phyloP scores from a whole-genome alignment of 2,797 vertebrate genomes.

The Danio choprae region DNA sequence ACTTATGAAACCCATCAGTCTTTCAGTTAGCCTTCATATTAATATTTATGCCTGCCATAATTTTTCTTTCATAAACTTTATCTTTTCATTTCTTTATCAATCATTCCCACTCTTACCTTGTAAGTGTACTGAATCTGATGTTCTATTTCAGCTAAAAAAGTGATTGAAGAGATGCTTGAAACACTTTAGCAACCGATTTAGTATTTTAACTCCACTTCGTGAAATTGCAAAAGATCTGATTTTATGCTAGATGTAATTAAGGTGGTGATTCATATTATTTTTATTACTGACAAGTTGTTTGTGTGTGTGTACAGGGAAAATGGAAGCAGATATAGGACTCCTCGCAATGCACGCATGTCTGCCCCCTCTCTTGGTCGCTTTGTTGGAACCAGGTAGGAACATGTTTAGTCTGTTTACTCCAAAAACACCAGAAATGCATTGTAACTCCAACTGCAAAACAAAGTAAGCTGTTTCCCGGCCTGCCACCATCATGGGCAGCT shows the following conservation, averaged over 20 bases:
- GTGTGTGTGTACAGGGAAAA: slow-evolving; percentile 81
- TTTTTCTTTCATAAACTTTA: neutral
- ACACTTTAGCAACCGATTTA: neutral
- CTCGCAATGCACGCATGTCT: slow-evolving; percentile 93
- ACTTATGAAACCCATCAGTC: slow-evolving; percentile 49
- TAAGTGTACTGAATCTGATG: neutral
- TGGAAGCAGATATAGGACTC: slow-evolving; percentile 91
- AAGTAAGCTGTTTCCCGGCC: neutral
- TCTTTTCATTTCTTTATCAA: slow-evolving; percentile 27
- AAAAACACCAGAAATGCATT: slow-evolving; percentile 7
- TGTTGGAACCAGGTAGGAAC: slow-evolving; percentile 85
- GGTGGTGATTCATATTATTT: neutral
- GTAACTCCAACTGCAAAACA: neutral
- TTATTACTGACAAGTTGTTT: neutral
- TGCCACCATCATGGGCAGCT: neutral
- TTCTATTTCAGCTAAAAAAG: neutral
- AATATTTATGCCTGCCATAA: slow-evolving; percentile 42
- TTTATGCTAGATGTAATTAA: neutral
- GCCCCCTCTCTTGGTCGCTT: slow-evolving; percentile 93
- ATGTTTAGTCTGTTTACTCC: neutral
- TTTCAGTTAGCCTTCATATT: slow-evolving; percentile 38
- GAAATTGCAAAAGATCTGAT: neutral
- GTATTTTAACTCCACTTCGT: neutral
- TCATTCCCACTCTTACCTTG: slow-evolving; percentile 17
- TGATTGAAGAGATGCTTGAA: neutral